phyloP scores from a whole-genome alignment of 1,140 invertebrate genomes.

The Atta colombica region DNA sequence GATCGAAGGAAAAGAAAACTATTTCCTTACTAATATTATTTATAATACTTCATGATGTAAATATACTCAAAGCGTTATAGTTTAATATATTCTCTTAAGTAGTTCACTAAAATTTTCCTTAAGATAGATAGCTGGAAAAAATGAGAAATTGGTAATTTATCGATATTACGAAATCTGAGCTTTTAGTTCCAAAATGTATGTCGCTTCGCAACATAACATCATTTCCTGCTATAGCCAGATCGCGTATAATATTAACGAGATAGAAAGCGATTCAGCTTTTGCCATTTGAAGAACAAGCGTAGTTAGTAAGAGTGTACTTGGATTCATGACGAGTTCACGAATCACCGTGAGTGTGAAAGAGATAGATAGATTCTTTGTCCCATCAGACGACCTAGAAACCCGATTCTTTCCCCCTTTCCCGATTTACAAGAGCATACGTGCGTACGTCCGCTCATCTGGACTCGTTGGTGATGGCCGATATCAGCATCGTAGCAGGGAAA shows the following conservation, averaged over 20 bases:
- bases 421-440: slow-evolving; percentile 50
- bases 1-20: slow-evolving; percentile 31
- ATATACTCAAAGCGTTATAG: neutral
- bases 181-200: neutral
- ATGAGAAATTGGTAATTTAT: neutral
- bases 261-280: slow-evolving; percentile 31
- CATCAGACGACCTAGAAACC: slow-evolving; percentile 80
- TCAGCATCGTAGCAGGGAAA: slow-evolving; percentile 77
- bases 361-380: slow-evolving; percentile 72
- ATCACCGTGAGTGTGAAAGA: slow-evolving; percentile 35
- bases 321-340: slow-evolving; percentile 56
- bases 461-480: slow-evolving; percentile 34
- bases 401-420: slow-evolving; percentile 58
- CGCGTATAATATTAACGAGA: slow-evolving; percentile 13
- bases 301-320: neutral
- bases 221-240: neutral
- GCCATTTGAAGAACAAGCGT: neutral
- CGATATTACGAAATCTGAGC: neutral
- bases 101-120: neutral
- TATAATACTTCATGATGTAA: neutral
- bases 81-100: neutral
- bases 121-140: neutral
- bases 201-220: neutral
- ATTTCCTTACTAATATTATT: neutral
- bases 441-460: slow-evolving; percentile 41